Conservation (phyloP, 2,888 invertebrate species). For the Pemphredon lugubris region DNA sequence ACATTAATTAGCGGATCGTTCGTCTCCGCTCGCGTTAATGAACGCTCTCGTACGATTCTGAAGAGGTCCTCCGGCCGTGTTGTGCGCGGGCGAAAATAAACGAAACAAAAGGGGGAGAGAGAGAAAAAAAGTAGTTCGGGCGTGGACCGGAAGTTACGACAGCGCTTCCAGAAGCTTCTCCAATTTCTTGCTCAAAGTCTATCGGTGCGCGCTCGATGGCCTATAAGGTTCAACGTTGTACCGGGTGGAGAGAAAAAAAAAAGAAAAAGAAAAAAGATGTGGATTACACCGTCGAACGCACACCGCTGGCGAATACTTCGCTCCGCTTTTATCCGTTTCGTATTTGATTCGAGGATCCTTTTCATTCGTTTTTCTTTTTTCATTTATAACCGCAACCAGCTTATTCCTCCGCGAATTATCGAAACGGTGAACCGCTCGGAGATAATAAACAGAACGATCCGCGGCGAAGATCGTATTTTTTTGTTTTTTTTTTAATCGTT, state of each 20-base stretch:
- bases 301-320: slow-evolving; percentile 25
- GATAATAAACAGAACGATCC: no score
- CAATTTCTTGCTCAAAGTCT: neutral
- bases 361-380: slow-evolving; percentile 25
- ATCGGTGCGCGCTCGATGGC: slow-evolving; percentile 8
- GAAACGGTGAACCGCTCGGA: slow-evolving; percentile 20
- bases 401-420: slow-evolving; percentile 29
- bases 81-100: slow-evolving; percentile 53
- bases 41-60: slow-evolving; percentile 59
- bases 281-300: slow-evolving; percentile 12
- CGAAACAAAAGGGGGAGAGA: slow-evolving; percentile 35
- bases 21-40: slow-evolving; percentile 61
- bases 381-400: neutral
- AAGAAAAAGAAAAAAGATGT: no score
- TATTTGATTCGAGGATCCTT: slow-evolving; percentile 22
- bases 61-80: slow-evolving; percentile 39
- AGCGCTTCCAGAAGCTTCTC: neutral
- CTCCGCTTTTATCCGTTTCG: slow-evolving; percentile 35
- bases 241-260: neutral
- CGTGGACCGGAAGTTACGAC: slow-evolving; percentile 28
- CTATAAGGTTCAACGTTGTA: no score
- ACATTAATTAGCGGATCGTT: slow-evolving; percentile 69
- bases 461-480: no score
- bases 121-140: slow-evolving; percentile 20
- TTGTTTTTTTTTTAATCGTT: no score